Base-by-base conservation (phyloP, 92 coral and sea anemone genomes). In the Pocillopora grandis region DNA sequence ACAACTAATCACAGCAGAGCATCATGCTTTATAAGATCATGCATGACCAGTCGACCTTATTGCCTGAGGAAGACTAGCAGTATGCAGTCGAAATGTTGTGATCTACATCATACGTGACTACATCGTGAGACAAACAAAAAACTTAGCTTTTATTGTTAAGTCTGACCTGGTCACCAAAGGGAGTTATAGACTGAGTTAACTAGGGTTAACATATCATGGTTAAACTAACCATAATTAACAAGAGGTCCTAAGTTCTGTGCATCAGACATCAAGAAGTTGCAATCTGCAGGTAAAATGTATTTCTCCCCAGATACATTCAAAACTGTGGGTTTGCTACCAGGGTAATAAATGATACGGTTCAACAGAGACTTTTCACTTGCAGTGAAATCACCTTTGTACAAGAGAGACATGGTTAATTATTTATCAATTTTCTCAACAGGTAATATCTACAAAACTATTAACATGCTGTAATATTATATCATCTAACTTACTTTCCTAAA, bases 231-330 rank as follows among this genome's bases (percentile, higher is more conserved):
- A 87, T 87, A 37, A 62, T 72, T 75, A 59, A 93, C 16, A 58
- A 93, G 89, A 10, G 94, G 94, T 69, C 86, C 56, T 77, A 94
- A 74, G 64, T 87, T 69, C 2, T 85, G 57, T 18, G 87, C 88
- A 85, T 96, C 95, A 52, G 98, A 92, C 80, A 90, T 77, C 87
- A 96, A 78, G 82, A 92, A 96, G 10, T 85, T 67, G 58, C 96
- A 78, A 42, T 85, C 58, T 15, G 93, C 84, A 18, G 98, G 98
- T 62, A 96, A 67, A 65, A 96, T 77, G 75, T 90, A 94, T 27
- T 58, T 81, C 56, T 91, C 91, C 63, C 78, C 91, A 70, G 75
- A 77, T 17, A 92, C 57, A 67, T 81, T 66, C n/a, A 92, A 31
- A 35, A 87, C 55, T 58, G 77, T 20, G 20, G 93, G 87, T 15